Conservation (phyloP, 2,113 vertebrate species). For the Rhabdornis inornatus region DNA sequence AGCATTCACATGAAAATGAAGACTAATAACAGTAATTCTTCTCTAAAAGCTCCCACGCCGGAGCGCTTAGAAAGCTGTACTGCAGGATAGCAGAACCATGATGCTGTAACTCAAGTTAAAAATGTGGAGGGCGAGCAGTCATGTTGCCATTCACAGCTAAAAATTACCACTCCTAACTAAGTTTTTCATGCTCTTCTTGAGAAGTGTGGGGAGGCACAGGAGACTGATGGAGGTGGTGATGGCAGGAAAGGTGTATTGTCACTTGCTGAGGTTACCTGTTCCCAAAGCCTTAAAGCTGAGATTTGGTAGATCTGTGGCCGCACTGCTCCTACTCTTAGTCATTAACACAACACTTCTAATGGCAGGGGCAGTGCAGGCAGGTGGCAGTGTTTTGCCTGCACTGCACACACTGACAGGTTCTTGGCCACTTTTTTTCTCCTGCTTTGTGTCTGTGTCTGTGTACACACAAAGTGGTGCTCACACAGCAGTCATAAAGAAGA, state of each 20-base stretch:
- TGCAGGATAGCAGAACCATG: neutral
- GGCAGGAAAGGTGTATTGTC: neutral
- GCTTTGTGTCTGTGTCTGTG: neutral
- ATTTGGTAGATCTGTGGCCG: neutral
- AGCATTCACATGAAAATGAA: neutral
- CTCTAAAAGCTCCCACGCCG: neutral
- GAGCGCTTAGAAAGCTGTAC: neutral
- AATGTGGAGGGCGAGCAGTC: neutral
- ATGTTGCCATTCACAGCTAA: neutral
- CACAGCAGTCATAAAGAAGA: neutral
- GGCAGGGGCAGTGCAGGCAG: neutral
- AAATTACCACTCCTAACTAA: neutral
- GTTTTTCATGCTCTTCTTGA: neutral
- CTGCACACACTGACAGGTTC: neutral
- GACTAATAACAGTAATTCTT: neutral
- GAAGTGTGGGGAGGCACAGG: neutral
- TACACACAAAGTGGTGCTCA: rapidly evolving
- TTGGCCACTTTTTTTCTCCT: neutral
- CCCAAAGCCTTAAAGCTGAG: neutral
- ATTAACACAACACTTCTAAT: neutral
- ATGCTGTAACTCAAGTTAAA: neutral
- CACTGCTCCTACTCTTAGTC: neutral
- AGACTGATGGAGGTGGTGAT: neutral
- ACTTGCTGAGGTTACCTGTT: neutral
- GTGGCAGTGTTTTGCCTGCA: neutral